Percentiles rank a stretch among this genome's conserved stretches.
phyloP scores from a whole-genome alignment of 2,888 invertebrate genomes.

The Crepidodera aurea region DNA sequence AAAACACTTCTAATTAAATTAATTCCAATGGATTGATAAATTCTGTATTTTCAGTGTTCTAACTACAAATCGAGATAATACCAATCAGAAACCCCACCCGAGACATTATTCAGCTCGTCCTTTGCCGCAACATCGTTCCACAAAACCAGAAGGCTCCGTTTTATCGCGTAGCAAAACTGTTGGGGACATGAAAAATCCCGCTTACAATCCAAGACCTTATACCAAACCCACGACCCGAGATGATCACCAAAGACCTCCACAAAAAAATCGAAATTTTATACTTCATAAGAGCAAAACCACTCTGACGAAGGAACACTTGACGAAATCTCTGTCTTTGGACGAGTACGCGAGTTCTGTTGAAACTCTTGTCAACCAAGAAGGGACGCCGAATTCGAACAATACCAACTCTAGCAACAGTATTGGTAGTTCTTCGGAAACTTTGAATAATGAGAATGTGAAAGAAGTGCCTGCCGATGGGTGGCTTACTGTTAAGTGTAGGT shows the following conservation, averaged over 20 bases:
- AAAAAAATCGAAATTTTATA: background rate
- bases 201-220: slow-evolving; percentile 10
- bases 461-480: slow-evolving; percentile 74
- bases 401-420: slow-evolving; percentile 56
- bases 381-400: slow-evolving; percentile 44
- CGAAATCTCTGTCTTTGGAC: slow-evolving; percentile 47
- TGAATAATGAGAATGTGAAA: slow-evolving; percentile 66
- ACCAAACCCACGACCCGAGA: slow-evolving; percentile 20
- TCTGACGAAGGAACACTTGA: slow-evolving; percentile 47
- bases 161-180: slow-evolving; percentile 58
- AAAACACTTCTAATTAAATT: too few relatives aligned
- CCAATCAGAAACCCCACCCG: background rate
- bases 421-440: slow-evolving; percentile 68
- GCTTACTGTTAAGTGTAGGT: slow-evolving; percentile 85
- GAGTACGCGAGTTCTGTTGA: slow-evolving; percentile 57
- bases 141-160: slow-evolving; percentile 35
- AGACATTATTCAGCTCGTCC: slow-evolving; percentile 19
- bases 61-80: background rate
- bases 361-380: slow-evolving; percentile 57
- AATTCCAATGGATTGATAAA: too few relatives aligned
- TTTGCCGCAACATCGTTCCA: background rate
- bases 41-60: slow-evolving; percentile 3
- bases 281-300: slow-evolving; percentile 51
- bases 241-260: slow-evolving; percentile 9
- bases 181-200: slow-evolving; percentile 56